Evolutionary conservation across 2,888 invertebrate species (phyloP).

Genomic region (Tenthredo distinguenda): DNA sequence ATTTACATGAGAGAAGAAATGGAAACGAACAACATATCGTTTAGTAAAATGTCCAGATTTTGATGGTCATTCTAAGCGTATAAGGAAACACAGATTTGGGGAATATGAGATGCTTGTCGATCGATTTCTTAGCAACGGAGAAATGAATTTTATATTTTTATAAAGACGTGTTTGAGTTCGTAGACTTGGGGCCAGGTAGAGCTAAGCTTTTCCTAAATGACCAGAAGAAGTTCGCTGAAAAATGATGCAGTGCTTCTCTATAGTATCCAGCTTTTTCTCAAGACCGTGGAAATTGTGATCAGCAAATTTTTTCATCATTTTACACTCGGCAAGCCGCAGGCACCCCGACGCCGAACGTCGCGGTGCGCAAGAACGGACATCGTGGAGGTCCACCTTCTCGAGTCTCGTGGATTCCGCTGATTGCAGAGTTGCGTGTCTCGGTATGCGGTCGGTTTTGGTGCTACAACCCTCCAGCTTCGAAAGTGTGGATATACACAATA

Average conservation of each 20-base stretch:
- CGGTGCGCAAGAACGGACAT: constrained; percentile 31
- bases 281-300: constrained; percentile 25
- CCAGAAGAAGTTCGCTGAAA: constrained; percentile 40
- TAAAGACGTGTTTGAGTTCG: not conserved
- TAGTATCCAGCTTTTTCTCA: not conserved
- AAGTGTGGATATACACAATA: not conserved
- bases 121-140: not conserved
- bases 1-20: not conserved
- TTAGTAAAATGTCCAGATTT: not conserved
- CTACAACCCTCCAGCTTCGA: not conserved
- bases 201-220: constrained; percentile 45
- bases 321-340: constrained; percentile 42
- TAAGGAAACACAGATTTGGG: not conserved
- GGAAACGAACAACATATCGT: not conserved
- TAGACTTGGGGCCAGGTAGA: not conserved
- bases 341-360: constrained; percentile 13
- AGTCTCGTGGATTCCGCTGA: constrained; percentile 27
- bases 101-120: not conserved
- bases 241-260: constrained; percentile 25
- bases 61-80: too few relatives aligned
- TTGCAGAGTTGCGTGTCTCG: constrained; percentile 47
- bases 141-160: not conserved
- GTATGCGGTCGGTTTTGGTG: constrained; percentile 20
- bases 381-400: constrained; percentile 30
- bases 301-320: constrained; percentile 41